Base-by-base conservation (phyloP, 1,140 invertebrate species). In the Caenorhabditis remanei region DNA sequence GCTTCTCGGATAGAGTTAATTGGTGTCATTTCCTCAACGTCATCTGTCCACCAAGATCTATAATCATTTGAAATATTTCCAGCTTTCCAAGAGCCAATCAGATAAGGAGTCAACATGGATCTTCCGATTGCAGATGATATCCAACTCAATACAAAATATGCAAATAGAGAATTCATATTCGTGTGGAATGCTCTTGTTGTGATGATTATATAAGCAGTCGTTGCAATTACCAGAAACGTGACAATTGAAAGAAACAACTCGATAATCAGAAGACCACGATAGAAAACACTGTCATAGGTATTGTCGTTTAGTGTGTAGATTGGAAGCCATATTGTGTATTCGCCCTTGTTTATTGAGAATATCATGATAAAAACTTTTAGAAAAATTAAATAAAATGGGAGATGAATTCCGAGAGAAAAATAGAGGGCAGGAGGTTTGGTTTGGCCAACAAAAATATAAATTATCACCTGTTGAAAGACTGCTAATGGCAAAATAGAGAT, bases 251-350 rank as follows among this genome's bases (percentile, higher is more conserved):
- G n/a, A 19, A 71, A 5, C 0, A 46, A 16, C 40, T 71, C 65
- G 2, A 71, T 43, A 0, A 71, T 16, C 11, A 71, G 41, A 9
- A 46, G 14, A 9, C 65, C 65, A 9, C 41, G 40, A 71, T 71
- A 71, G 14, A 71, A 19, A 46, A 43, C 43, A 43, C 14, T 46
- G 14, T 71, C 65, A 43, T 43, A 71, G 11, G 14, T 43, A 11
- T 43, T 19, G 3, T 43, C 41, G 16, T 71, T 19, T 0, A 71
- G 65, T 9, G 61, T 63, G 32, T 63, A 63, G 32, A 63, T 63
- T 63, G 65, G 65, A 43, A 71, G 11, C 65, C 65, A 71, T 9
- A 71, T 46, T 14, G 40, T 43, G 41, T 43, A 71, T 43, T 71
- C 65, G 21, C 65, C 65, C 1, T 71, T 71, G 41, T 71, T 71